These are phyloP conservation scores for Labeo catla DNA, from an alignment of 2,113 vertebrate genomes.

Conservation along the genomic window DNA sequence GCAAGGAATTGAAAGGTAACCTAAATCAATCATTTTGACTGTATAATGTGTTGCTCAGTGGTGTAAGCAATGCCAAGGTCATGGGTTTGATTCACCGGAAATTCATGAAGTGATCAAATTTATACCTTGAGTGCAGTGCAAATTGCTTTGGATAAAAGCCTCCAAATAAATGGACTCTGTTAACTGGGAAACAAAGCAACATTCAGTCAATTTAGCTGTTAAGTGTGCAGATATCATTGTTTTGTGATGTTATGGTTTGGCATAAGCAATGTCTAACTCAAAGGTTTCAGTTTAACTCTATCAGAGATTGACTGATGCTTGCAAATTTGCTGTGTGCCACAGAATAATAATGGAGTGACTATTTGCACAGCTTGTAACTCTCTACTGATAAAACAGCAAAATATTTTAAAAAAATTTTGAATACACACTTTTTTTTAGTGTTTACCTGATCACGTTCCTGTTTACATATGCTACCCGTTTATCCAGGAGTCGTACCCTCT, in stretches of 20 bases:
- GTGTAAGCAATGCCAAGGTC: not conserved
- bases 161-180: not conserved
- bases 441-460: too few species aligned
- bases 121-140: not conserved
- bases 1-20: constrained; percentile 71
- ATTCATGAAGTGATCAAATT: not conserved
- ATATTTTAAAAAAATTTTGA: not conserved
- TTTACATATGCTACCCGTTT: not conserved
- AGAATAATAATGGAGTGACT: not conserved
- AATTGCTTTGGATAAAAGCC: not conserved
- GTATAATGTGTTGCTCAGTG: not conserved
- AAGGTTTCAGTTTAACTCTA: not conserved
- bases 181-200: not conserved
- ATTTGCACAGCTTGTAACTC: not conserved
- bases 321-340: not conserved
- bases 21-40: not conserved
- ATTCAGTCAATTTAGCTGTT: not conserved
- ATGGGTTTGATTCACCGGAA: not conserved
- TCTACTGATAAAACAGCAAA: not conserved
- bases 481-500: not conserved
- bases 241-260: not conserved
- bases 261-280: not conserved
- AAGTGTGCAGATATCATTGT: not conserved
- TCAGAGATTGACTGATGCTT: not conserved
- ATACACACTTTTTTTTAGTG: not conserved